Percentiles rank a stretch among this genome's conserved stretches.
Evolutionary conservation across 1,140 invertebrate species (phyloP).

Genomic region (Drosophila oshimai): DNA sequence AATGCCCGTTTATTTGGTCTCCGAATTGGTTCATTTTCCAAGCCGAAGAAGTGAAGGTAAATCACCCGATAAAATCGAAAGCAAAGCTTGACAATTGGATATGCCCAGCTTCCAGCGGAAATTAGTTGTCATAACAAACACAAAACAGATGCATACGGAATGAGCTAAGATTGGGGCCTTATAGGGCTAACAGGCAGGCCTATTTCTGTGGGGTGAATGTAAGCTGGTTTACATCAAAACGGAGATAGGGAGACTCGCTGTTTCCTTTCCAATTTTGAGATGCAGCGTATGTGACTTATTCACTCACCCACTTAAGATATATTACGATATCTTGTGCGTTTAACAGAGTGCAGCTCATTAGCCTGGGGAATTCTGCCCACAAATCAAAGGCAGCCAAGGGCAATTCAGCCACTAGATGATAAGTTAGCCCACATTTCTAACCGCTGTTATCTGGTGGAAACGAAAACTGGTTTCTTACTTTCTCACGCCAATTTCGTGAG

Average conservation of each 20-base stretch:
- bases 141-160: slow-evolving; percentile 39
- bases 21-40: slow-evolving; percentile 19
- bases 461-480: slow-evolving; percentile 69
- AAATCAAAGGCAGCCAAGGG: slow-evolving; percentile 24
- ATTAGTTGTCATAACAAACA: slow-evolving; percentile 63
- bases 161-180: slow-evolving; percentile 16
- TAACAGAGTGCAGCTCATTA: slow-evolving; percentile 41
- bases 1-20: slow-evolving; percentile 4
- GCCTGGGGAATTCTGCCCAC: slow-evolving; percentile 12
- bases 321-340: slow-evolving; percentile 17
- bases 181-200: slow-evolving; percentile 44
- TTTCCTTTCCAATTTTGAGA: slow-evolving; percentile 45
- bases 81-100: slow-evolving; percentile 29
- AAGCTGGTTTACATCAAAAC: slow-evolving; percentile 1
- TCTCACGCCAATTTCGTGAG: slow-evolving; percentile 71
- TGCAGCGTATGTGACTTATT: too few relatives aligned
- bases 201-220: slow-evolving; percentile 9
- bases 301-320: slow-evolving; percentile 20
- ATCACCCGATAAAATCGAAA: slow-evolving; percentile 62
- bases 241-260: background rate
- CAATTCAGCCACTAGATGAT: slow-evolving; percentile 23
- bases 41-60: slow-evolving; percentile 64
- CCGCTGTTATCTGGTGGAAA: slow-evolving; percentile 2
- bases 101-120: slow-evolving; percentile 47
- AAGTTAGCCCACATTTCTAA: slow-evolving; percentile 34